phyloP scores from a whole-genome alignment of 2,797 vertebrate genomes.

The Natrix natrix region DNA sequence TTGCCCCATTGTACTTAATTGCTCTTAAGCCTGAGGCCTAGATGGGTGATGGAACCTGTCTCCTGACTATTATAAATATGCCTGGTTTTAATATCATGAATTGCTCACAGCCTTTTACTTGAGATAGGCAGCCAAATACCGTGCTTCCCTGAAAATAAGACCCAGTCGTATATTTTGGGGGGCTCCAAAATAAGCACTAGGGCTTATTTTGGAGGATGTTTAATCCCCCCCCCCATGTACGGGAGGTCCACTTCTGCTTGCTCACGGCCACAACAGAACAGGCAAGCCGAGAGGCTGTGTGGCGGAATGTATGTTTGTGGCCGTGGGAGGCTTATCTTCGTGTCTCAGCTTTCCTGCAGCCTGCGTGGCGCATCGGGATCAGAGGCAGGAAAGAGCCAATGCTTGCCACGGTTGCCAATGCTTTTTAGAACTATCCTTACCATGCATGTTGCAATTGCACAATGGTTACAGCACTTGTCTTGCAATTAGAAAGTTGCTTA shows the following conservation, averaged over 20 bases:
- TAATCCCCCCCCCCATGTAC: no score
- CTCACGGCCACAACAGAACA: neutral
- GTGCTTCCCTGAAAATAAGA: neutral
- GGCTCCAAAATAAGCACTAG: no score
- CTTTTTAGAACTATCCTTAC: neutral
- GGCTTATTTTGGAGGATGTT: no score
- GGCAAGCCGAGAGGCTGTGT: neutral
- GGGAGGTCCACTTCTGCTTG: neutral
- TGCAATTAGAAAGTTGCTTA: neutral
- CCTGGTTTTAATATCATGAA: neutral
- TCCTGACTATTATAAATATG: neutral
- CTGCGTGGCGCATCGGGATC: neutral
- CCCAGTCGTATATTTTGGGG: neutral
- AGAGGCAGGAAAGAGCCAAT: neutral
- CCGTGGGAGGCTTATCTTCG: neutral
- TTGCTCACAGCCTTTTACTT: neutral
- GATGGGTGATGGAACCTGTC: neutral
- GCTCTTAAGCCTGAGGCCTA: neutral
- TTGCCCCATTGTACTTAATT: neutral
- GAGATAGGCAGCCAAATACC: neutral
- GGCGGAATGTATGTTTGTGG: fast-evolving
- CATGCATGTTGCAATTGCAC: neutral
- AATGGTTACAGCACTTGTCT: neutral
- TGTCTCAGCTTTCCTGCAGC: neutral
- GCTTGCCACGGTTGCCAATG: neutral